A percentile compares a stretch with the other conserved stretches of the same genome.
Conservation (phyloP, 2,797 vertebrate species). For the Gobionotothen gibberifrons region DNA sequence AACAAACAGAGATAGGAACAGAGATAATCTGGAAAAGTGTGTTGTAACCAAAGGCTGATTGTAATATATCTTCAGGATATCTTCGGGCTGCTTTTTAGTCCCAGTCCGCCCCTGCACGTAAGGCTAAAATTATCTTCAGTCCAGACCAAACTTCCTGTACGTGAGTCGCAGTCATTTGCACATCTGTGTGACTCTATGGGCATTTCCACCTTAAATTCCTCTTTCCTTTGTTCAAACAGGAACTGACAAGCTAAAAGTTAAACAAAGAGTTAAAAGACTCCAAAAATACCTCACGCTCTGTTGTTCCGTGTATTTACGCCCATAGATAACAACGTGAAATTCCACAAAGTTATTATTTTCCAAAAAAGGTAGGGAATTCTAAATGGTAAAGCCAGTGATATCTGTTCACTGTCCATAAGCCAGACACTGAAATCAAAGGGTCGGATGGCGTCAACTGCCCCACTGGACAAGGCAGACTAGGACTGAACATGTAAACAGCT, state of each 20-base stretch:
- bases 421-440: constrained; percentile 42
- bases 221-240: constrained; percentile 64
- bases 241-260: constrained; percentile 41
- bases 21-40: neutral
- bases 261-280: constrained; percentile 51
- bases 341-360: constrained; percentile 21
- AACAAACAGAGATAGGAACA: neutral
- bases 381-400: constrained; percentile 31
- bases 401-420: neutral
- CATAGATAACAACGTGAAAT: constrained; percentile 7
- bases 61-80: neutral
- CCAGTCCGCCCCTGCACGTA: too few relatives aligned
- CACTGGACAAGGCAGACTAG: neutral
- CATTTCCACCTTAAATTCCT: constrained; percentile 63
- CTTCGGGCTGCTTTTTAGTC: too few relatives aligned
- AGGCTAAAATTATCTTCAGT: constrained; percentile 23
- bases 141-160: constrained; percentile 27
- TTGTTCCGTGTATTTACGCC: constrained; percentile 4
- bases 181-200: constrained; percentile 1
- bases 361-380: constrained; percentile 15
- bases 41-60: neutral
- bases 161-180: constrained; percentile 32
- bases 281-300: constrained; percentile 29
- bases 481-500: constrained; percentile 8
- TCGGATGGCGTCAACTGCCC: neutral